Evolutionary conservation across 2,797 vertebrate species (phyloP).

Genomic region (Pangasius sanitwongsei): DNA sequence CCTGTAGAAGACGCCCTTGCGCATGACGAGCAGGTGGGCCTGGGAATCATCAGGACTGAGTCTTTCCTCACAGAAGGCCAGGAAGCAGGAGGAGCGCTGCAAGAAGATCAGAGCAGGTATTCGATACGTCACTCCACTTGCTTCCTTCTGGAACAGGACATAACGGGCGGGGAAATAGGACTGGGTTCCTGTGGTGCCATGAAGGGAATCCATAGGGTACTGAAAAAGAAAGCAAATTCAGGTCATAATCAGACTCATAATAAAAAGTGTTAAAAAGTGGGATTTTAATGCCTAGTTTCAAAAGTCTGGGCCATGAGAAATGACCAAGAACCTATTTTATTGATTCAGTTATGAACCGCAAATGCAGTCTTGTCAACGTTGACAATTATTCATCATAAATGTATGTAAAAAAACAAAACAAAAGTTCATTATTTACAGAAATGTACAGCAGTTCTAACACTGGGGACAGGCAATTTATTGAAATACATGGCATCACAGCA

Average conservation of each 20-base stretch:
- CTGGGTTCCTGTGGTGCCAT: slow-evolving; percentile 64
- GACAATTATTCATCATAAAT: background rate
- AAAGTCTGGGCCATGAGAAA: background rate
- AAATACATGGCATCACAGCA: background rate
- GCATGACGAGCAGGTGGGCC: slow-evolving; percentile 89
- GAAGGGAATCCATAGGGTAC: background rate
- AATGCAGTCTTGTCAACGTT: background rate
- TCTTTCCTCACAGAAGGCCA: slow-evolving; percentile 93
- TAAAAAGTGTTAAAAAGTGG: no score
- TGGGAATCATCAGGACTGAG: slow-evolving; percentile 85
- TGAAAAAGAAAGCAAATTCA: background rate
- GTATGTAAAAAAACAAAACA: no score
- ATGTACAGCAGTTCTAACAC: background rate
- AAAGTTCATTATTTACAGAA: background rate
- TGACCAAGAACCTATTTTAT: background rate
- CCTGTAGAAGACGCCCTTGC: slow-evolving; percentile 81
- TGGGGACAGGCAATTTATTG: no score
- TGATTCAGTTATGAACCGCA: background rate
- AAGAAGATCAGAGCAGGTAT: slow-evolving; percentile 88
- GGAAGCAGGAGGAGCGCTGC: slow-evolving; percentile 74
- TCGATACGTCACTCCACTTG: slow-evolving; percentile 87
- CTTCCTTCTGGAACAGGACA: slow-evolving; percentile 85
- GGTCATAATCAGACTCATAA: background rate
- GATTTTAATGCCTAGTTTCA: no score
- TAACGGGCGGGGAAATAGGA: slow-evolving; percentile 81